Conservation (phyloP, 1,140 invertebrate species). For the Diachasma alloeum region DNA sequence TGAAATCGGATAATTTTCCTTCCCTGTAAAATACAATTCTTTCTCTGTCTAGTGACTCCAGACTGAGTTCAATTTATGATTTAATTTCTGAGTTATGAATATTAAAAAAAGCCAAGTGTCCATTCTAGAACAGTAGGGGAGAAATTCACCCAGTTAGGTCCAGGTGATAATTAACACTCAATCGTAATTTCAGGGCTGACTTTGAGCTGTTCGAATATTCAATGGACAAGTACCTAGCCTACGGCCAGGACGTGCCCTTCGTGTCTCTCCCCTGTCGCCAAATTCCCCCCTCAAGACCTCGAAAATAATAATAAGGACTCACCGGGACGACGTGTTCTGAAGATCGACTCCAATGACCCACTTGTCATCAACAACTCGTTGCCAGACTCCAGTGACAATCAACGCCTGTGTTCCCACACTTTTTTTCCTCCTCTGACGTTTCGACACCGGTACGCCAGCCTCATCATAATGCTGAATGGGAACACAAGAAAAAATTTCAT, state of each 20-base stretch:
- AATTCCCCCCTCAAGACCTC: conserved; percentile 27
- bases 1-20: no score
- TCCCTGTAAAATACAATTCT: no score
- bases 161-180: neutral
- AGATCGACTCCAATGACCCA: conserved; percentile 53
- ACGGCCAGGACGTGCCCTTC: conserved; percentile 66
- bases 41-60: no score
- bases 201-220: conserved; percentile 86
- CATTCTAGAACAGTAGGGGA: no score
- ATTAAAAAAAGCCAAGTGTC: no score
- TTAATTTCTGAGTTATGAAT: no score
- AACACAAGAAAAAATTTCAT: neutral
- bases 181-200: conserved; percentile 73
- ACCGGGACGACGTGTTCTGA: conserved; percentile 45
- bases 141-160: neutral
- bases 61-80: no score
- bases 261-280: conserved; percentile 46
- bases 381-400: conserved; percentile 37
- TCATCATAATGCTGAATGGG: neutral
- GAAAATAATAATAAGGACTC: conserved; percentile 43
- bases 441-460: neutral
- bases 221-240: conserved; percentile 75
- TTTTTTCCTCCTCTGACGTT: neutral
- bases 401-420: neutral
- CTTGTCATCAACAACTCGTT: conserved; percentile 47